phyloP scores from a whole-genome alignment of 1,140 invertebrate genomes.

The Doryteuthis pealeii region DNA sequence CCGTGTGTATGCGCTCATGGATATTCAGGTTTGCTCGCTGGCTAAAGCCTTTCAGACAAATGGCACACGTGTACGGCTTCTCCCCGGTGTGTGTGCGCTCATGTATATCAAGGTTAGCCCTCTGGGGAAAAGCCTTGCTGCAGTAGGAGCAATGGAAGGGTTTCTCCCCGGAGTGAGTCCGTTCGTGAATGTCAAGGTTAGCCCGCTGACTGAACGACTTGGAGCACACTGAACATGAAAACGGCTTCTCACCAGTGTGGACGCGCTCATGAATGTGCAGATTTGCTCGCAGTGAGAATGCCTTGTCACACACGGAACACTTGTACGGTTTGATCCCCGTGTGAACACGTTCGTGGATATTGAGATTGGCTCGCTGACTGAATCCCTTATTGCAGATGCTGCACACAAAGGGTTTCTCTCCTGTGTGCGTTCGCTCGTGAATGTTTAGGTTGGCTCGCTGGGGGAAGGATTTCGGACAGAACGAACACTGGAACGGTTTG shows the following conservation, averaged over 20 bases:
- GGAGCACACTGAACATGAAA: slow-evolving; percentile 78
- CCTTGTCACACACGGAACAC: slow-evolving; percentile 94
- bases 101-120: slow-evolving; percentile 14
- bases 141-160: slow-evolving; percentile 22
- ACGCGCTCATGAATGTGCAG: slow-evolving; percentile 69
- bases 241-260: slow-evolving; percentile 90
- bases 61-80: slow-evolving; percentile 11
- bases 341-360: slow-evolving; percentile 88
- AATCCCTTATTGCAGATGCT: slow-evolving; percentile 28
- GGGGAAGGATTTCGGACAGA: slow-evolving; percentile 69
- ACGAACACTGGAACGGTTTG: slow-evolving; percentile 84
- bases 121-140: slow-evolving; percentile 10
- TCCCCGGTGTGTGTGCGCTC: slow-evolving; percentile 54
- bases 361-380: slow-evolving; percentile 19
- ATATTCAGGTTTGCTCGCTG: slow-evolving; percentile 13
- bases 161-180: slow-evolving; percentile 27
- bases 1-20: slow-evolving; percentile 26
- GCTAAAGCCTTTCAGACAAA: slow-evolving; percentile 61
- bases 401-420: slow-evolving; percentile 26
- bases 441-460: slow-evolving; percentile 31
- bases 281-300: slow-evolving; percentile 81
- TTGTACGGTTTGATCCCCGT: slow-evolving; percentile 84
- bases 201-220: slow-evolving; percentile 56
- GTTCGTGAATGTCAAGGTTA: slow-evolving; percentile 18
- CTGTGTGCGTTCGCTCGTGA: slow-evolving; percentile 38